A percentile compares a stretch with the other conserved stretches of the same genome.
These are phyloP conservation scores for Oreochromis mossambicus DNA, from an alignment of 2,797 vertebrate genomes.

Conservation along the genomic window DNA sequence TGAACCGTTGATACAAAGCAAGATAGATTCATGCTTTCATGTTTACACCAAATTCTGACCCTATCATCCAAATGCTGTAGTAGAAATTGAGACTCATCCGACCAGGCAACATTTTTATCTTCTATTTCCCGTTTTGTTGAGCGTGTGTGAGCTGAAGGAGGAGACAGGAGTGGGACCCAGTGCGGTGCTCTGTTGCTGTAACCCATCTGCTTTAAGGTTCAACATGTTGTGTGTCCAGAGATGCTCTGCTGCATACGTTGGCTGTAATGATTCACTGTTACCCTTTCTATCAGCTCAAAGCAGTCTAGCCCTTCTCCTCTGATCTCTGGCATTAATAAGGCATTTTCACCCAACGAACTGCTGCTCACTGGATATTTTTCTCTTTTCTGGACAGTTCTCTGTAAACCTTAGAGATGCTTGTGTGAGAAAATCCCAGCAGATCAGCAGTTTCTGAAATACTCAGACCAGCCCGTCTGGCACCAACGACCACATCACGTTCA, in stretches of 20 bases:
- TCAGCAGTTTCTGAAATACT: background rate
- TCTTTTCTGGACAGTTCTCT: accelerated
- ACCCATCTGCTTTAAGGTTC: background rate
- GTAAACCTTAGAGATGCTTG: background rate
- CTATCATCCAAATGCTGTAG: background rate
- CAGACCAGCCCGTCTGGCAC: background rate
- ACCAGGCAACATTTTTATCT: background rate
- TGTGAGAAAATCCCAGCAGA: background rate
- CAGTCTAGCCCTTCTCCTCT: background rate
- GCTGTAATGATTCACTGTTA: background rate
- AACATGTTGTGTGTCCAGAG: background rate
- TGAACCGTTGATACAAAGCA: background rate
- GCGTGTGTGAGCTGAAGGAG: background rate
- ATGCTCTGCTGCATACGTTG: background rate
- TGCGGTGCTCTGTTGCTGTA: background rate
- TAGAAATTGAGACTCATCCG: accelerated
- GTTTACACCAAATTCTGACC: background rate
- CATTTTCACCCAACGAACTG: accelerated
- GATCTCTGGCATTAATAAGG: accelerated
- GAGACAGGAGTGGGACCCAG: background rate
- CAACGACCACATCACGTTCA: background rate
- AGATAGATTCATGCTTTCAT: background rate
- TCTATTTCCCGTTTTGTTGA: background rate
- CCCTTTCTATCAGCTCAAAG: background rate
- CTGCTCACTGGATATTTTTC: background rate